Evolutionary conservation across 2,888 invertebrate genomes (phyloP), one percentile per base, ranked within the genome.

Genomic region (Latrodectus hesperus): DNA sequence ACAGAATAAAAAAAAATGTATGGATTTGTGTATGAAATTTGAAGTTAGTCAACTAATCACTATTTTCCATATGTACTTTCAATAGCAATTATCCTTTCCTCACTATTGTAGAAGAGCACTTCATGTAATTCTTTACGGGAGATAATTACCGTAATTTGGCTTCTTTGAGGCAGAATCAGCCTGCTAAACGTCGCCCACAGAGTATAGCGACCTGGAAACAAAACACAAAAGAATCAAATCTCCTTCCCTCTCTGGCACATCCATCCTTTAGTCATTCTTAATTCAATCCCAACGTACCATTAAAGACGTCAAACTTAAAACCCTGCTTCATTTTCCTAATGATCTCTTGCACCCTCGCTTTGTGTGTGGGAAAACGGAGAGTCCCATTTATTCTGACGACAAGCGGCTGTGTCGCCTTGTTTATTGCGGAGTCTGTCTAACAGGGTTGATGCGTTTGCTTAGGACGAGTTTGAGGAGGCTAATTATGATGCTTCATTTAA

Each of bases 261-360:
- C 68, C 51, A 68, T 76, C 64, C 75, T 76, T 38, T 68, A 26
- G 64, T 68, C 67, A 53, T 60, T 38, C 74, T 82, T 82, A 74
- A 82, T 65, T 67, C 82, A 53, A 74, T 77, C 77, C 77, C 11
- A 77, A 77, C 77, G 51, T 77, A 80, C 71, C 83, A 84, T 83
- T 77, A 84, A 72, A 76, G 60, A 64, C 70, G 77, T 84, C 77
- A 71, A 77, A 84, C 60, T 76, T 71, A 76, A 84, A 77, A 72
- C 77, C 71, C 55, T 55, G 22, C 70, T 82, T 82, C 82, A 75
- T 83, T 83, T 83, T 72, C 83, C 77, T 84, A 84, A 84, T 72
- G 83, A 84, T 77, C 64, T 22, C 70, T 64, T 9, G 72, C 79
- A 70, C 79, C 64, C 79, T 71, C 64, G 22, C 70, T 72, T 52